phyloP scores from a whole-genome alignment of 2,797 vertebrate species.

The Enteromius paludinosus region DNA sequence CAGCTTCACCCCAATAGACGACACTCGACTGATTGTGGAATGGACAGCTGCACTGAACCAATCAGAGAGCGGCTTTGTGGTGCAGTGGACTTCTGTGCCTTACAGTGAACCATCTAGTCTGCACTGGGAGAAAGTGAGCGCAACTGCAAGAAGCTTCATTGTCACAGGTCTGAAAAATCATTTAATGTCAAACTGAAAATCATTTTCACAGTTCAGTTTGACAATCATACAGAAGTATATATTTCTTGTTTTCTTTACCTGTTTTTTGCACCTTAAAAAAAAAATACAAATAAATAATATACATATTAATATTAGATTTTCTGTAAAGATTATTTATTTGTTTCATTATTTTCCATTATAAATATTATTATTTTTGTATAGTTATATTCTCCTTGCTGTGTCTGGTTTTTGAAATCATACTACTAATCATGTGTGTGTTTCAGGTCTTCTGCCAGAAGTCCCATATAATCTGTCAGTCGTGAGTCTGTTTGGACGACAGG shows the following conservation, averaged over 20 bases:
- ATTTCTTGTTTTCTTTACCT: not conserved
- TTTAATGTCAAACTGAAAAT: not conserved
- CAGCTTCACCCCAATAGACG: slow-evolving; percentile 53
- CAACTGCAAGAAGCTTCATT: slow-evolving; percentile 45
- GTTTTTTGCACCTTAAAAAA: no score
- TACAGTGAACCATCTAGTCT: slow-evolving; percentile 32
- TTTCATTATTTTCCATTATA: no score
- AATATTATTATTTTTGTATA: not conserved
- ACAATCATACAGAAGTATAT: not conserved
- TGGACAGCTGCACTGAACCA: slow-evolving; percentile 64
- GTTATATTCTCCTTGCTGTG: not conserved
- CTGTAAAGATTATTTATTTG: no score
- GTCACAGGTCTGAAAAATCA: slow-evolving; percentile 69
- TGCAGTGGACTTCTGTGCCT: slow-evolving; percentile 73
- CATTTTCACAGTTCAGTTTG: not conserved
- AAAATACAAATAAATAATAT: no score
- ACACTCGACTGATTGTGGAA: slow-evolving; percentile 64
- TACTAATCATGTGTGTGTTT: slow-evolving; percentile 17
- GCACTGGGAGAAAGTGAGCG: slow-evolving; percentile 66
- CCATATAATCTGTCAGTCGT: slow-evolving; percentile 62
- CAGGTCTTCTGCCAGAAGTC: slow-evolving; percentile 59
- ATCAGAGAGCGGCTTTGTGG: slow-evolving; percentile 63
- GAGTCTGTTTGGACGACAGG: slow-evolving; percentile 26
- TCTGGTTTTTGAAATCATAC: not conserved
- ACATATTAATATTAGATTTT: not conserved